phyloP scores from a whole-genome alignment of 2,888 invertebrate genomes.

The Aspidiotus rigidus region DNA sequence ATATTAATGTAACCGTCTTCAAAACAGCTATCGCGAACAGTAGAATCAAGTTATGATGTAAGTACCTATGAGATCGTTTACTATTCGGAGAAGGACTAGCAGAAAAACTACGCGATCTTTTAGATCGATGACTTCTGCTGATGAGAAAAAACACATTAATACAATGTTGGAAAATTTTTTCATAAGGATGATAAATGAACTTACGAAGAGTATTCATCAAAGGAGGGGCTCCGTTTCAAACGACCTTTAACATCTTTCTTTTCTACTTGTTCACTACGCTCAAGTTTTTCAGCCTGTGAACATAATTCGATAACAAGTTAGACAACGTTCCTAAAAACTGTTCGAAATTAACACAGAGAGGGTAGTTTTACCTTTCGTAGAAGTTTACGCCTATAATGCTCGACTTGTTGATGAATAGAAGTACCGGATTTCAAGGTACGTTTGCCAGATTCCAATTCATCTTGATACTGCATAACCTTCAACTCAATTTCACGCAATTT shows the following conservation, averaged over 20 bases:
- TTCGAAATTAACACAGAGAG: not conserved
- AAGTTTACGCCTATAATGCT: slow-evolving; percentile 81
- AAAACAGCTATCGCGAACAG: not conserved
- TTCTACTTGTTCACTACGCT: slow-evolving; percentile 39
- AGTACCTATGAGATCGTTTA: slow-evolving; percentile 40
- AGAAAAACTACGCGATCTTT: slow-evolving; percentile 40
- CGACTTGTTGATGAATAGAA: slow-evolving; percentile 71
- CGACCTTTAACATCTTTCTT: slow-evolving; percentile 43
- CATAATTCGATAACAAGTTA: not conserved
- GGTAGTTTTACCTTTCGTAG: slow-evolving; percentile 59
- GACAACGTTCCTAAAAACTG: not conserved
- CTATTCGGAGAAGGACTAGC: slow-evolving; percentile 39
- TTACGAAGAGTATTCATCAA: slow-evolving; percentile 28
- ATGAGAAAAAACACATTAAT: no score
- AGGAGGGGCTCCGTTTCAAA: slow-evolving; percentile 41
- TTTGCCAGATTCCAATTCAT: slow-evolving; percentile 83
- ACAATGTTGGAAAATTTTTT: not conserved
- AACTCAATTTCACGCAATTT: slow-evolving; percentile 86
- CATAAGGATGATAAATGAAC: not conserved
- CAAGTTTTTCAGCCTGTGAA: slow-evolving; percentile 38
- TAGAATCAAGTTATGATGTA: not conserved
- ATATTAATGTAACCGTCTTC: not conserved
- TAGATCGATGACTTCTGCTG: slow-evolving; percentile 37
- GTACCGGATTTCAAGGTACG: slow-evolving; percentile 62
- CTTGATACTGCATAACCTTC: slow-evolving; percentile 89